Base-by-base conservation (phyloP, 2,888 invertebrate genomes). In the Dicranocentrus wangi region DNA sequence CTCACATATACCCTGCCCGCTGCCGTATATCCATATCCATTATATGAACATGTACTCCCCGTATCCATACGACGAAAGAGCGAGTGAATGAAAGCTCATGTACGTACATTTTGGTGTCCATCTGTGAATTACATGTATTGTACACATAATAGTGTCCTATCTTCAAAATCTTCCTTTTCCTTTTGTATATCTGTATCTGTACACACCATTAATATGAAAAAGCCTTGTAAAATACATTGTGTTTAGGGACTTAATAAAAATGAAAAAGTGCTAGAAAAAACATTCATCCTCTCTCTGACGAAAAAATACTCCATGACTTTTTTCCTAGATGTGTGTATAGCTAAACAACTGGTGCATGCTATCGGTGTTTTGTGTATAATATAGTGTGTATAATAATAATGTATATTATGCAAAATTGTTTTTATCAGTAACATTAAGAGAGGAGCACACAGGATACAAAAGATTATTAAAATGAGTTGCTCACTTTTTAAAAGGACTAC, bases 231-330 rank as follows among this genome's bases (percentile, higher is more conserved):
- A n/a, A n/a, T n/a, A n/a, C n/a, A n/a, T n/a, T n/a, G n/a, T n/a
- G n/a, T n/a, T n/a, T n/a, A n/a, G n/a, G n/a, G n/a, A n/a, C n/a
- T n/a, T n/a, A n/a, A n/a, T n/a, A n/a, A n/a, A n/a, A n/a, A n/a
- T n/a, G n/a, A 51, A n/a, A 51, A 51, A 63, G n/a, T 68, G 68
- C 53, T 68, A 68, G 28, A 51, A 51, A 51, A 53, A 17, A 53
- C 51, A 32, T 53, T 63, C n/a, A n/a, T n/a, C n/a, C n/a, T n/a
- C n/a, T n/a, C n/a, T n/a, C n/a, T n/a, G 19, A 39, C 5, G 13
- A 39, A 15, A 53, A 68, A 68, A 68, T 68, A 70, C 70, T 70
- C 70, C 69, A 53, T 53, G 55, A 69, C 53, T 55, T 69, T 47
- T 63, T 39, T 19, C 13, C n/a, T 27, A 61, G 10, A 32, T 28